phyloP scores from a whole-genome alignment of 2,888 invertebrate genomes.

The Luperina testacea region DNA sequence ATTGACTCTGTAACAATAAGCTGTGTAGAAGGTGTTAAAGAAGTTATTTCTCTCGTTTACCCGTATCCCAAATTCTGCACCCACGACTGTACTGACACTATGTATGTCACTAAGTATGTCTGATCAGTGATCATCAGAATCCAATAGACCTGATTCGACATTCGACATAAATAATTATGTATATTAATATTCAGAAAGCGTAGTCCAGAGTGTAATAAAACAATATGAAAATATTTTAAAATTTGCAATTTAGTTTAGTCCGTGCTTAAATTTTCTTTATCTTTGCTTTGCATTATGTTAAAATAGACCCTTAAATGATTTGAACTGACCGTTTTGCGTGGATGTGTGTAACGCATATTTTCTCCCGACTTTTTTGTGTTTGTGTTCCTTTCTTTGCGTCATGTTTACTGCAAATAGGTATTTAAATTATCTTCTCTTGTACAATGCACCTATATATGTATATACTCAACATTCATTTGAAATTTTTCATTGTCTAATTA shows the following conservation, averaged over 20 bases:
- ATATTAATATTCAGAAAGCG: neutral
- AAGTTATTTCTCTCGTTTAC: too few species aligned
- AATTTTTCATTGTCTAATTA: conserved; percentile 42
- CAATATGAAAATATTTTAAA: neutral
- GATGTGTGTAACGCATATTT: neutral
- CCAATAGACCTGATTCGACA: too few species aligned
- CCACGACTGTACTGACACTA: too few species aligned
- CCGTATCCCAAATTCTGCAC: too few species aligned
- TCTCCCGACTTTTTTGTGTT: neutral
- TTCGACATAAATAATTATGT: too few species aligned
- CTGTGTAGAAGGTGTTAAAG: too few species aligned
- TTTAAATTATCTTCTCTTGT: conserved; percentile 11
- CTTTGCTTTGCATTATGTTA: neutral
- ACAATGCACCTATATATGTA: conserved; percentile 10
- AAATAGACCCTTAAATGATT: neutral
- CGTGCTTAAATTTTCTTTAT: neutral
- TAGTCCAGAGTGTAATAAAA: neutral
- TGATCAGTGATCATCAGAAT: too few species aligned
- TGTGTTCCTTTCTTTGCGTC: neutral
- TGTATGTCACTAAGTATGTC: too few species aligned
- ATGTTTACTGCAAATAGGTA: neutral
- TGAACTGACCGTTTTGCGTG: neutral
- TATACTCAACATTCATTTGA: neutral
- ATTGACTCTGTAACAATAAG: too few species aligned
- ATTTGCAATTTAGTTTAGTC: neutral